Percentiles rank a stretch among this genome's conserved stretches.
phyloP scores from a whole-genome alignment of 1,140 invertebrate species.

The Ptiloglossa arizonensis region DNA sequence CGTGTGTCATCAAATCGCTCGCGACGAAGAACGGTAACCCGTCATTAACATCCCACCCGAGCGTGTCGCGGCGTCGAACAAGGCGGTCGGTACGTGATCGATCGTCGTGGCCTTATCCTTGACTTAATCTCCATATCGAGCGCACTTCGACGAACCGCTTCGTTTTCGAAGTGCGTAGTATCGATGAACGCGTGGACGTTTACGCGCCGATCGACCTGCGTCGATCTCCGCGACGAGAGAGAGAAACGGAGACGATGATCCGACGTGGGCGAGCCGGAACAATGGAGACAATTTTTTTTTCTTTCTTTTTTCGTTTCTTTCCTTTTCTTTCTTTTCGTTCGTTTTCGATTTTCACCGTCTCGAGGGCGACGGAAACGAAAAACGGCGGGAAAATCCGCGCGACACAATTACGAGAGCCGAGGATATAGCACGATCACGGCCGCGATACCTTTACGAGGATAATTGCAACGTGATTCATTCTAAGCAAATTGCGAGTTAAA shows the following conservation, averaged over 20 bases:
- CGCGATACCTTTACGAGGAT: slow-evolving; percentile 59
- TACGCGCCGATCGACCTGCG: too few relatives aligned
- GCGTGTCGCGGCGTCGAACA: slow-evolving; percentile 19
- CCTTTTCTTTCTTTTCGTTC: too few relatives aligned
- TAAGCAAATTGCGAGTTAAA: slow-evolving; percentile 54
- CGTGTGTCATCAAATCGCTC: slow-evolving; percentile 41
- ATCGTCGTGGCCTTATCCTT: slow-evolving; percentile 53
- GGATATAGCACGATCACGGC: slow-evolving; percentile 53
- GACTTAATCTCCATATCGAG: slow-evolving; percentile 57
- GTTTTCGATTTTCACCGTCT: not conserved
- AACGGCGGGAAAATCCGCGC: not conserved
- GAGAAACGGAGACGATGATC: too few relatives aligned
- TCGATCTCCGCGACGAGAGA: too few relatives aligned
- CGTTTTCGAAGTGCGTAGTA: slow-evolving; percentile 25
- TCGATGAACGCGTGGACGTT: slow-evolving; percentile 1
- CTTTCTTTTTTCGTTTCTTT: too few relatives aligned
- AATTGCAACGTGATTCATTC: slow-evolving; percentile 66
- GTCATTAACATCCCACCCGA: slow-evolving; percentile 57
- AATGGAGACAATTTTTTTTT: too few relatives aligned
- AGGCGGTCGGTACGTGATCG: slow-evolving; percentile 50
- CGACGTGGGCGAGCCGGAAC: too few relatives aligned
- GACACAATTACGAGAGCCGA: not conserved
- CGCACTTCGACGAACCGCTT: slow-evolving; percentile 22
- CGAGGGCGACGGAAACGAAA: slow-evolving; percentile 16
- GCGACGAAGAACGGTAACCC: slow-evolving; percentile 41